phyloP scores from a whole-genome alignment of 2,113 vertebrate species.

The Microcebus murinus region DNA sequence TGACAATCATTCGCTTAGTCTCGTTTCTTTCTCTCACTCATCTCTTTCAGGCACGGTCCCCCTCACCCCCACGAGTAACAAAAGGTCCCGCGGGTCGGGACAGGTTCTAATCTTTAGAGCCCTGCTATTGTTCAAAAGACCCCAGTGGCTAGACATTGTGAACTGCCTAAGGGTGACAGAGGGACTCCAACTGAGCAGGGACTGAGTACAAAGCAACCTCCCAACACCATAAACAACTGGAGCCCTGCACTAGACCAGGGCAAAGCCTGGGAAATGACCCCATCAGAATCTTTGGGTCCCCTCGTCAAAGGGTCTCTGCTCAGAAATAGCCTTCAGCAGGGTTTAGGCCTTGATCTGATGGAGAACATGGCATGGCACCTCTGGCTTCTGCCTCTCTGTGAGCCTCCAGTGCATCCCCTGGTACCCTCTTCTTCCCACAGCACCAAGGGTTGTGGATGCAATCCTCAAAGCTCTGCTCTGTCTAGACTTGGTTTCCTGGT shows the following conservation, averaged over 20 bases:
- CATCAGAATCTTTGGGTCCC: background rate
- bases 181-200: background rate
- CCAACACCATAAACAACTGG: background rate
- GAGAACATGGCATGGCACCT: background rate
- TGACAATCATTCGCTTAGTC: no score
- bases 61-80: no score
- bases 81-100: no score
- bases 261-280: background rate
- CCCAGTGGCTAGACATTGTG: slow-evolving; percentile 5
- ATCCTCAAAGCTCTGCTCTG: background rate
- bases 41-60: no score
- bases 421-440: background rate
- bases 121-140: background rate
- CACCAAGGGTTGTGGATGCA: background rate
- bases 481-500: background rate
- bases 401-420: background rate
- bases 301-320: background rate
- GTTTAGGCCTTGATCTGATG: background rate
- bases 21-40: no score
- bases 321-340: background rate
- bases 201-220: background rate
- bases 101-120: background rate
- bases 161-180: background rate
- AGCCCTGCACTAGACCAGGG: background rate
- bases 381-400: background rate